Conservation (phyloP, 2,888 invertebrate genomes). For the Aleiodes alternator region DNA sequence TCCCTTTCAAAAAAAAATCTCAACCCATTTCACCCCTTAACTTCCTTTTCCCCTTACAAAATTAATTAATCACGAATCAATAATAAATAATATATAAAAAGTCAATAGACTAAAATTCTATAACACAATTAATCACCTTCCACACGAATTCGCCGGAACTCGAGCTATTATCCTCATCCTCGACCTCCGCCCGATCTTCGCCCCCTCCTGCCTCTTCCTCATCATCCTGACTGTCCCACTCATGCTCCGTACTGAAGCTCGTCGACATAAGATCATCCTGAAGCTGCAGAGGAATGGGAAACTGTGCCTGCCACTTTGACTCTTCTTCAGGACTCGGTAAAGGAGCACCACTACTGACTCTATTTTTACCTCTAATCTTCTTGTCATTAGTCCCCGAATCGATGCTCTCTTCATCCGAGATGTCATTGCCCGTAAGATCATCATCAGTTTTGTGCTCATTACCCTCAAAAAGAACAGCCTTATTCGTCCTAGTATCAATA, state of each 20-base stretch:
- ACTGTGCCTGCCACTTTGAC: conserved; percentile 68
- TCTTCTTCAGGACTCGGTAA: conserved; percentile 73
- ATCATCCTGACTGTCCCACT: conserved; percentile 81
- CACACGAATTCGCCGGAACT: conserved; percentile 88
- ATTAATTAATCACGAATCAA: too few relatives aligned
- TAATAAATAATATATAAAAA: too few relatives aligned
- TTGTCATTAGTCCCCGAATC: conserved; percentile 56
- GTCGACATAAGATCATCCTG: conserved; percentile 74
- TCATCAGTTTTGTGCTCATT: conserved; percentile 52
- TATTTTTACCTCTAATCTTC: conserved; percentile 28
- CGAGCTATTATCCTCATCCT: conserved; percentile 80
- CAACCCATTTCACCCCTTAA: too few relatives aligned
- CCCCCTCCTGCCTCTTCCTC: conserved; percentile 75
- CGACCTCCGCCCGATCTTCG: conserved; percentile 75
- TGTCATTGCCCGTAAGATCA: conserved; percentile 64
- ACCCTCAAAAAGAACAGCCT: conserved; percentile 74
- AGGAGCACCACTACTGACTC: conserved; percentile 64
- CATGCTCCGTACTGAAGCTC: conserved; percentile 78
- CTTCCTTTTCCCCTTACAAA: too few relatives aligned
- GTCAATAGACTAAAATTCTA: conserved; percentile 20
- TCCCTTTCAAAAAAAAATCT: too few relatives aligned
- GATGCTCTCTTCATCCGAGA: conserved; percentile 66
- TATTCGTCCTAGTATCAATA: conserved; percentile 76
- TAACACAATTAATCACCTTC: conserved; percentile 78
- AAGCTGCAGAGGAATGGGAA: conserved; percentile 66